Conservation (phyloP, 2,113 vertebrate species). For the Falcunculus frontatus region DNA sequence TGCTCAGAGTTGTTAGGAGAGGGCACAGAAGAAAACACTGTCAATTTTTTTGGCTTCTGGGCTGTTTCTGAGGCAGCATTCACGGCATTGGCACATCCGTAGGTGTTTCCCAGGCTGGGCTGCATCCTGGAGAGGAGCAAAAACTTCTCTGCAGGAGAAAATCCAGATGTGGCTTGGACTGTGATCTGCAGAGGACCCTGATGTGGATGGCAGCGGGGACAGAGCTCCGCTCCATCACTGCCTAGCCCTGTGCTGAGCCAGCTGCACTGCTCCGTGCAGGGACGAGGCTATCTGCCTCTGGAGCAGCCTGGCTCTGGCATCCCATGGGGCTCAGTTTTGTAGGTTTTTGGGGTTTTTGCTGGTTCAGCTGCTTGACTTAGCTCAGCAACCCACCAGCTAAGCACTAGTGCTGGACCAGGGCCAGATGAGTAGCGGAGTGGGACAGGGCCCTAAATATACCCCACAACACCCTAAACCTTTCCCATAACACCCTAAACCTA, state of each 20-base stretch:
- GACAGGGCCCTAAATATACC: neutral
- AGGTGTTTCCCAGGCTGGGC: neutral
- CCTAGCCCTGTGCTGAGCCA: neutral
- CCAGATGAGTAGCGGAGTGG: no score
- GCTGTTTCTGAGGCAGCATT: neutral
- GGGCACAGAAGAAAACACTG: neutral
- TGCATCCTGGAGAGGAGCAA: neutral
- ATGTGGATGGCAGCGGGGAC: neutral
- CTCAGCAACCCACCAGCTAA: neutral
- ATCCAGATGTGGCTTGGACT: neutral
- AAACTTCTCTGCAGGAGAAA: neutral
- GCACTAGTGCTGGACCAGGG: neutral
- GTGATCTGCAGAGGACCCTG: neutral
- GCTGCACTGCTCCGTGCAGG: rapidly evolving
- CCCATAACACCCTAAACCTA: neutral
- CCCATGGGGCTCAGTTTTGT: rapidly evolving
- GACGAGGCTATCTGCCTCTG: rapidly evolving
- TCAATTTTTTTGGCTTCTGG: neutral
- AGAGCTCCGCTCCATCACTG: neutral
- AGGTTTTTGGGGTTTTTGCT: neutral
- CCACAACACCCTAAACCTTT: neutral
- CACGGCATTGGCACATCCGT: neutral
- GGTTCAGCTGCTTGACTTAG: neutral
- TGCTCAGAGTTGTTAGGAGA: neutral
- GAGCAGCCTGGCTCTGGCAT: neutral